Evolutionary conservation across 2,888 invertebrate species (phyloP).

Genomic region (Troilus luridus): DNA sequence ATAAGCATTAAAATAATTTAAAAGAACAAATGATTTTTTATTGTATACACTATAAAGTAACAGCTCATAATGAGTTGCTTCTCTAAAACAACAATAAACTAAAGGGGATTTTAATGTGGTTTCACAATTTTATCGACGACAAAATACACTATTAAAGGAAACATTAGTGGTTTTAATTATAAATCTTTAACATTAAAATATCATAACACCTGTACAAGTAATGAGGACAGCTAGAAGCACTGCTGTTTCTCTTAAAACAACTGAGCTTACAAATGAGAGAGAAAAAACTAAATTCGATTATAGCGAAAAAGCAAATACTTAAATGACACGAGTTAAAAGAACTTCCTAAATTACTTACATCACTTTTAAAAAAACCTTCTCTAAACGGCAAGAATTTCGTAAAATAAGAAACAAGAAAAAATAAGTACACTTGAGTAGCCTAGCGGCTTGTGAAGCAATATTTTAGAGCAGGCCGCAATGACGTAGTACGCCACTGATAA

Average conservation of each 20-base stretch:
- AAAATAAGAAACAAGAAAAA: not conserved
- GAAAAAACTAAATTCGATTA: not conserved
- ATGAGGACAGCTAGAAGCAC: not conserved
- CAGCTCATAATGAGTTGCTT: too few relatives aligned
- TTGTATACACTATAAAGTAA: too few relatives aligned
- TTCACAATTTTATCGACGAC: too few relatives aligned
- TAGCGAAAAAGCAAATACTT: not conserved
- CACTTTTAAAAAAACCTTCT: not conserved
- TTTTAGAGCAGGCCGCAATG: conserved; percentile 19
- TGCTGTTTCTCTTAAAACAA: not conserved
- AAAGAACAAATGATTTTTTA: too few relatives aligned
- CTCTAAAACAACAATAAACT: too few relatives aligned
- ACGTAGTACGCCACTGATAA: conserved; percentile 12
- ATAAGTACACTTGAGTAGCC: not conserved
- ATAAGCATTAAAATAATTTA: too few relatives aligned
- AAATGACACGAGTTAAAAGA: not conserved
- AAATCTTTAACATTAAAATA: too few relatives aligned
- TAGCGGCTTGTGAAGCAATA: not conserved
- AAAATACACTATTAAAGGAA: too few relatives aligned
- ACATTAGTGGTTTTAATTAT: too few relatives aligned
- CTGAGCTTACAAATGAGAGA: not conserved
- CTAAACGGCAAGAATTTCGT: not conserved
- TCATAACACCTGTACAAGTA: not conserved
- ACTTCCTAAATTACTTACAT: not conserved
- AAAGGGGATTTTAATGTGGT: too few relatives aligned